phyloP scores from a whole-genome alignment of 2,888 invertebrate genomes.

The Hirtodrosophila alboralis region DNA sequence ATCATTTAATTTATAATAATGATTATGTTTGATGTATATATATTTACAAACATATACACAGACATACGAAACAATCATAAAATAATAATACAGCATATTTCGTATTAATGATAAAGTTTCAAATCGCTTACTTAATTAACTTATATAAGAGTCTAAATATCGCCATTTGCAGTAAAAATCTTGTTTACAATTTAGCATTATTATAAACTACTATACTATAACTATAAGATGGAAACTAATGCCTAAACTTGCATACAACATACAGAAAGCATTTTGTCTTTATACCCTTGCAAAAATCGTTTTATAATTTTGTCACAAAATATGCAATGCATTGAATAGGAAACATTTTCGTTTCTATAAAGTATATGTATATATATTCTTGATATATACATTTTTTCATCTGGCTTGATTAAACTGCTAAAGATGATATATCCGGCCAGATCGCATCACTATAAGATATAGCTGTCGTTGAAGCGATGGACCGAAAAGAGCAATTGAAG shows the following conservation, averaged over 20 bases:
- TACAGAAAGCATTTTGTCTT: slow-evolving; percentile 28
- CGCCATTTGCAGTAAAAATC: slow-evolving; percentile 47
- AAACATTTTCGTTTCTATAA: too few species aligned
- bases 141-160: slow-evolving; percentile 16
- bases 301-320: too few species aligned
- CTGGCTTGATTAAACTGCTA: too few species aligned
- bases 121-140: slow-evolving; percentile 25
- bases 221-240: slow-evolving; percentile 54
- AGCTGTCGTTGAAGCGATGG: too few species aligned
- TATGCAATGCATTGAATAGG: too few species aligned
- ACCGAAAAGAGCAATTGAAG: too few species aligned
- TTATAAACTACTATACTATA: slow-evolving; percentile 55
- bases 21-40: slow-evolving; percentile 43
- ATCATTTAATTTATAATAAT: slow-evolving; percentile 47
- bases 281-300: too few species aligned
- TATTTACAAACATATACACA: slow-evolving; percentile 65
- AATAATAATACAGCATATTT: slow-evolving; percentile 58
- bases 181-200: slow-evolving; percentile 54
- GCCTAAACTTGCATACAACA: slow-evolving; percentile 44
- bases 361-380: slow-evolving; percentile 14
- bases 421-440: too few species aligned
- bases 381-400: too few species aligned
- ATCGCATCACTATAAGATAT: too few species aligned
- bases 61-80: slow-evolving; percentile 50
- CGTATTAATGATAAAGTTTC: slow-evolving; percentile 25